Conservation (phyloP, 2,113 vertebrate genomes). For the Ciconia boyciana region DNA sequence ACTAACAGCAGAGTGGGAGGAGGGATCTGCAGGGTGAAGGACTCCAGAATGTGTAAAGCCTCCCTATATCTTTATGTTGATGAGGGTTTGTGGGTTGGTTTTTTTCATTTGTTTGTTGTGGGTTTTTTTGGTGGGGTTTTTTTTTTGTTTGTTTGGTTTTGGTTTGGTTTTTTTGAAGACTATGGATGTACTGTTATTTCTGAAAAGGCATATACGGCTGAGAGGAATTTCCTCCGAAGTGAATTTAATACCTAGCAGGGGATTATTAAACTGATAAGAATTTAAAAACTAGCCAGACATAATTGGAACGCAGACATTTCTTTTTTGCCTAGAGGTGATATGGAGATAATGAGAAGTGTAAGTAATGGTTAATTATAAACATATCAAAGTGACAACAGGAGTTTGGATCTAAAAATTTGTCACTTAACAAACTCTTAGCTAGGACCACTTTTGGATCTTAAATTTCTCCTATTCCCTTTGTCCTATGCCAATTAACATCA, state of each 20-base stretch:
- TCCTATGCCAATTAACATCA: neutral
- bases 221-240: neutral
- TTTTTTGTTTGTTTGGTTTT: too few species aligned
- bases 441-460: neutral
- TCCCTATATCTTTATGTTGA: neutral
- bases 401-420: neutral
- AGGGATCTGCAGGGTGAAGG: neutral
- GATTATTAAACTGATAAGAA: neutral
- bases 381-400: neutral
- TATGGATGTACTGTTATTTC: neutral
- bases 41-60: neutral
- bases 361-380: neutral
- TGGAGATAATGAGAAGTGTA: neutral
- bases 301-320: neutral
- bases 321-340: neutral
- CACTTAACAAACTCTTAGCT: neutral
- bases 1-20: neutral
- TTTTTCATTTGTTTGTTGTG: too few species aligned
- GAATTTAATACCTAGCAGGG: neutral
- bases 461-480: neutral
- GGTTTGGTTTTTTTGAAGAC: neutral
- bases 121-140: too few species aligned
- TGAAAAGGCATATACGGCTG: neutral
- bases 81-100: neutral
- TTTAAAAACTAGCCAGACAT: neutral